Conservation (phyloP, 2,797 vertebrate species). For the Valencia hispanica region DNA sequence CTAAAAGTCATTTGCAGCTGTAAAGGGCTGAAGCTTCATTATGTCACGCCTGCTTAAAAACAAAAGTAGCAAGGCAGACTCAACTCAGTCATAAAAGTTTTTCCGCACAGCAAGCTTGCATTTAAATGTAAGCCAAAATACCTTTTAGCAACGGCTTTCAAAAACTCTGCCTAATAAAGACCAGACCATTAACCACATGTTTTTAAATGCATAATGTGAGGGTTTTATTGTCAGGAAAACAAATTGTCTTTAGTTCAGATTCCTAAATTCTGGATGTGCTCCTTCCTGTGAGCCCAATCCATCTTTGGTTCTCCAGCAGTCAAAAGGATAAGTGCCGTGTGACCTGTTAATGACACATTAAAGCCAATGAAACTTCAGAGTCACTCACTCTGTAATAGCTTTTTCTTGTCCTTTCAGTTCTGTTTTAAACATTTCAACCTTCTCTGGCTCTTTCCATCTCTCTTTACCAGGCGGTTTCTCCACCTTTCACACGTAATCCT, state of each 20-base stretch:
- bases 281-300: neutral
- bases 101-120: neutral
- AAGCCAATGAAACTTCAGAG: conserved; percentile 43
- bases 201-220: neutral
- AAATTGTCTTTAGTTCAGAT: neutral
- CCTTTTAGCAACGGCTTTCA: neutral
- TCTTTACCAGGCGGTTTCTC: conserved; percentile 8
- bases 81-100: neutral
- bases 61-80: neutral
- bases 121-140: neutral
- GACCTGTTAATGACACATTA: conserved; percentile 39
- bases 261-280: conserved; percentile 5
- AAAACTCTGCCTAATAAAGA: neutral
- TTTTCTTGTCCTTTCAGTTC: conserved; percentile 8
- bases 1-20: conserved; percentile 36
- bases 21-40: conserved; percentile 22
- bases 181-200: conserved; percentile 1
- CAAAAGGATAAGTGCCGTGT: conserved; percentile 2
- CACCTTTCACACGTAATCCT: neutral
- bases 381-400: conserved; percentile 25
- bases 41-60: conserved; percentile 6
- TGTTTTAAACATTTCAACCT: conserved; percentile 1
- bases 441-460: conserved; percentile 10
- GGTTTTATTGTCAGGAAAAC: neutral
- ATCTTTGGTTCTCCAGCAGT: conserved; percentile 7